Percentiles rank a stretch among this genome's conserved stretches.
Evolutionary conservation across 2,797 vertebrate genomes (phyloP).

Genomic region (Cirrhinus molitorella): DNA sequence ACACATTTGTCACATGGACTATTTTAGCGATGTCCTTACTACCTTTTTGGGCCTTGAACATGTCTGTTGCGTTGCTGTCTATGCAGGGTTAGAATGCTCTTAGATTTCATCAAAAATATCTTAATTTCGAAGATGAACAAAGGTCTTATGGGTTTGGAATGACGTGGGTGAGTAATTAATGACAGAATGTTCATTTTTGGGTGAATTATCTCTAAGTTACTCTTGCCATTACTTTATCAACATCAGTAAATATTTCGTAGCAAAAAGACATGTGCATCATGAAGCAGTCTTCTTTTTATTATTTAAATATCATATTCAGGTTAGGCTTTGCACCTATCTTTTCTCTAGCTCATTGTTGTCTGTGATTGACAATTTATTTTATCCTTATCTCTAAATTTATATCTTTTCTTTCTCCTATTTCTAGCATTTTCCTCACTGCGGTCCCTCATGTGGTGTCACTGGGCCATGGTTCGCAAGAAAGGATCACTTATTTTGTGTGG

Average conservation of each 20-base stretch:
- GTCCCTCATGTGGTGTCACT: constrained; percentile 68
- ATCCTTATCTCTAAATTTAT: constrained; percentile 2
- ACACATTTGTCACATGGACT: too few species aligned
- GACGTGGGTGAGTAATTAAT: too few species aligned
- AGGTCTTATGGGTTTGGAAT: too few species aligned
- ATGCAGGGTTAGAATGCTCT: too few species aligned
- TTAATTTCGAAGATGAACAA: too few species aligned
- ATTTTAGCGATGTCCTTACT: too few species aligned
- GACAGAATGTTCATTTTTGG: too few species aligned
- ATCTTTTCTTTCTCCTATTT: constrained; percentile 43
- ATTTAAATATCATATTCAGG: not conserved
- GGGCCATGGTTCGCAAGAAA: constrained; percentile 90
- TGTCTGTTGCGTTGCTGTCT: too few species aligned
- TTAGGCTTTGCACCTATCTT: not conserved
- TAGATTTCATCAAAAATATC: too few species aligned
- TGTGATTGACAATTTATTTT: not conserved
- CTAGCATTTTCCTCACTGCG: constrained; percentile 64
- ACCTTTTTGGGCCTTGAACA: too few species aligned
- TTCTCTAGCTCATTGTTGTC: not conserved
- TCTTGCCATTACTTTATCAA: not conserved
- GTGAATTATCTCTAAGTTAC: too few species aligned
- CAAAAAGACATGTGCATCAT: not conserved
- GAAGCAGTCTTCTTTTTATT: not conserved
- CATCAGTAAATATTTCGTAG: not conserved
- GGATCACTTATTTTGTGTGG: constrained; percentile 88